phyloP scores from a whole-genome alignment of 2,888 invertebrate genomes.

The Orthosia incerta region DNA sequence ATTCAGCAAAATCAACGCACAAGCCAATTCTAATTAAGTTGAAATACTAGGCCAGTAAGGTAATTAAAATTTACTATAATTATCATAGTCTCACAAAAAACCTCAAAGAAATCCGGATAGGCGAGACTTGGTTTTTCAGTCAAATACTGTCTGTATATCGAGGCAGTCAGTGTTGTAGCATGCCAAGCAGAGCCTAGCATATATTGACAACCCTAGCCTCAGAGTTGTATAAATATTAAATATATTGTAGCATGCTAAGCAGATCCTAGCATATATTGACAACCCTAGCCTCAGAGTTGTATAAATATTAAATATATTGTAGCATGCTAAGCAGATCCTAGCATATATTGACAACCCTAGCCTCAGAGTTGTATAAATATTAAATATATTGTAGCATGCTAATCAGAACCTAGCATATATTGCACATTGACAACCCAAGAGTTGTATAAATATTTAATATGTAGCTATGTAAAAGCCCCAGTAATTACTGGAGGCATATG shows the following conservation, averaged over 20 bases:
- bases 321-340: neutral
- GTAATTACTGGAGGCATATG: slow-evolving; percentile 43
- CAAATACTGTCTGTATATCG: too few relatives aligned
- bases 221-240: too few relatives aligned
- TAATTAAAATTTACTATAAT: slow-evolving; percentile 19
- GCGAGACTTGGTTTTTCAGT: neutral
- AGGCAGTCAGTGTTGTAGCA: neutral
- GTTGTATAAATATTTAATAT: slow-evolving; percentile 6
- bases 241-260: neutral
- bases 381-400: neutral
- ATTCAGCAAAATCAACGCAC: neutral
- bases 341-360: slow-evolving; percentile 18
- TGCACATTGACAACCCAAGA: slow-evolving; percentile 29
- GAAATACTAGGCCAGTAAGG: neutral
- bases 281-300: slow-evolving; percentile 12
- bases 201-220: too few relatives aligned
- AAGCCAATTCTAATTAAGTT: neutral
- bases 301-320: neutral
- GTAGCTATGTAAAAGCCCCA: slow-evolving; percentile 22
- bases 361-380: neutral
- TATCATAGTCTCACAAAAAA: slow-evolving; percentile 12
- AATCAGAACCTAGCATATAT: neutral
- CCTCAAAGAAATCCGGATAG: neutral
- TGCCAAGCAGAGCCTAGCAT: neutral
- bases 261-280: neutral